Percentiles rank a stretch among this genome's conserved stretches.
Conservation (phyloP, 1,140 invertebrate species). For the Leptoteleia sp. region DNA sequence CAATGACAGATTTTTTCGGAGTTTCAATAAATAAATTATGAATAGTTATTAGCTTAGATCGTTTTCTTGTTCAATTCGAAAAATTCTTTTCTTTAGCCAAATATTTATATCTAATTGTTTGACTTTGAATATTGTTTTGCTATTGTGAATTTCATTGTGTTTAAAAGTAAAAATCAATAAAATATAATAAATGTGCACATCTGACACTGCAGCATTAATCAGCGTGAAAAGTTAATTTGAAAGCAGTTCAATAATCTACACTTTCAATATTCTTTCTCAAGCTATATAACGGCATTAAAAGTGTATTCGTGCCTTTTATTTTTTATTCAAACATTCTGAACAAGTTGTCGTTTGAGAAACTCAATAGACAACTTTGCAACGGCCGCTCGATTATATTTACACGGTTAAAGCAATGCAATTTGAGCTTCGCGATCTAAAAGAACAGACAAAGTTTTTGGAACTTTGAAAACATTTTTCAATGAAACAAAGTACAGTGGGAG, state of each 20-base stretch:
- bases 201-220: neutral
- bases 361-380: neutral
- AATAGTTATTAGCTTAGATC: no score
- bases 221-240: no score
- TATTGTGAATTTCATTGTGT: no score
- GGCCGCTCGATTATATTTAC: neutral
- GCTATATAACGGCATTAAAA: neutral
- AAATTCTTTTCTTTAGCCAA: no score
- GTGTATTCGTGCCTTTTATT: neutral
- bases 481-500: neutral
- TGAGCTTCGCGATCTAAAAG: neutral
- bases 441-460: conserved; percentile 7
- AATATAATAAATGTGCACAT: neutral
- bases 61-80: no score
- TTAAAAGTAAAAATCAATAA: no score
- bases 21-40: no score
- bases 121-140: no score
- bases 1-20: no score
- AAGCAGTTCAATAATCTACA: neutral
- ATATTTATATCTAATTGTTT: no score
- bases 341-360: neutral
- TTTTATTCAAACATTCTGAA: neutral
- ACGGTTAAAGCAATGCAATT: neutral
- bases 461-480: conserved; percentile 5
- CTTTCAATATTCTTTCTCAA: neutral